Evolutionary conservation across 2,888 invertebrate species (phyloP), one percentile per base, ranked within the genome.

Genomic region (Philaethria dido): DNA sequence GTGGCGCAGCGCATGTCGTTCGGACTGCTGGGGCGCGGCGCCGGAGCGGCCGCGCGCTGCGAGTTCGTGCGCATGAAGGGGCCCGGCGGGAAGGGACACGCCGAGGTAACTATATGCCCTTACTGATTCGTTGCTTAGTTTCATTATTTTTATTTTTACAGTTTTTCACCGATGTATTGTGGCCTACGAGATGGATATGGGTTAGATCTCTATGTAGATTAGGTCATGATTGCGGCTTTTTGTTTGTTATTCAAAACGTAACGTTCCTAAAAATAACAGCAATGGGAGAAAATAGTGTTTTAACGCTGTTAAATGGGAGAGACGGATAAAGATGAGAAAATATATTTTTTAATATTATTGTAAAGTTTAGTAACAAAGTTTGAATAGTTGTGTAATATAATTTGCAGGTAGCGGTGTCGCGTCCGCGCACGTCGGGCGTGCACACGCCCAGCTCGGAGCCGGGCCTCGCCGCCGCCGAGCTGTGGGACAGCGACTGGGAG

Each of bases 41-140:
- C 95, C 62, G 74, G 74, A 52, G 74, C 76, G 39, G 74, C 76
- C 48, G 97, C 97, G 86, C 94, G 99, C 66, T 97, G 99, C 81
- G 99, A 99, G 92, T 99, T 99, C 93, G 99, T 99, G 59, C 95
- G 98, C 69, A 98, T 99, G 98, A 97, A 99, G 88, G 99, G 99
- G 14, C 99, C 99, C 14, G 96, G 97, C 81, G 98, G 98, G 73
- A 99, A 98, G 92, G 90, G 91, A 0, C 97, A 98, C 90, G 99
- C 99, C 0, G 99, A 99, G 93, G 75, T 76, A 63, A 8, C 33
- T 22, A n/a, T n/a, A n/a, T n/a, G n/a, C n/a, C n/a, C n/a, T n/a
- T n/a, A n/a, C 11, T 11, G 20, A 18, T 20, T 22, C 13, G 13
- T 50, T 20, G 18, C 18, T 48, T 48, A 11, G 6, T 3, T 20